These are phyloP conservation scores for Henricia sp. DNA, from an alignment of 53 echinoderm and acorn worm species.

Conservation along the genomic window DNA sequence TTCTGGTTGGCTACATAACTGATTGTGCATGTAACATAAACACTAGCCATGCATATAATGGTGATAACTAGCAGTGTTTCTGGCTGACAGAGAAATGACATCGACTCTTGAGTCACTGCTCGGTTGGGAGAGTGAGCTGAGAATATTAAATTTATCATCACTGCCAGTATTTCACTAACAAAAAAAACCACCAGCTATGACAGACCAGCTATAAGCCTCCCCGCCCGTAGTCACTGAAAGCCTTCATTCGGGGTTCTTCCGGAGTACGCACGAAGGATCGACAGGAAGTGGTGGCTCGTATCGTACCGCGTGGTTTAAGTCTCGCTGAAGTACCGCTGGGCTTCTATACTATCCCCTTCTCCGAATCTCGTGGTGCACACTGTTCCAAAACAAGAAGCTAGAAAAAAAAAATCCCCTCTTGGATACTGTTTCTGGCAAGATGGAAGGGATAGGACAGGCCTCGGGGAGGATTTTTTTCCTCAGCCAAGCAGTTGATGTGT, in stretches of 20 bases:
- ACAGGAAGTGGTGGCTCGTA: conserved; percentile 3
- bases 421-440: conserved; percentile 31
- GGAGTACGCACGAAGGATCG: conserved; percentile 12
- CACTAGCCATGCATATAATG: no score
- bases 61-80: no score
- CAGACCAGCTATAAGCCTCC: conserved; percentile 9
- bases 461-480: neutral
- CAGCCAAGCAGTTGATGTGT: neutral
- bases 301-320: neutral
- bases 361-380: neutral
- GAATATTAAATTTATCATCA: conserved; percentile 12
- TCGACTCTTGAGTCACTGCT: neutral
- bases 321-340: conserved; percentile 9
- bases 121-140: neutral
- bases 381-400: neutral
- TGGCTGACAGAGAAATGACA: neutral
- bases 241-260: neutral
- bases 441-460: conserved; percentile 15
- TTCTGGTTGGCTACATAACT: no score
- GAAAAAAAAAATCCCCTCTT: neutral
- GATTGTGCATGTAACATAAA: no score
- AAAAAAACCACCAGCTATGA: neutral
- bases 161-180: conserved; percentile 14
- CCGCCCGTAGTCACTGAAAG: neutral
- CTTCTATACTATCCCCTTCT: conserved; percentile 9